Percentiles rank a stretch among this genome's conserved stretches.
Evolutionary conservation across 2,888 invertebrate genomes (phyloP).

Genomic region (Tortricodes alternella): DNA sequence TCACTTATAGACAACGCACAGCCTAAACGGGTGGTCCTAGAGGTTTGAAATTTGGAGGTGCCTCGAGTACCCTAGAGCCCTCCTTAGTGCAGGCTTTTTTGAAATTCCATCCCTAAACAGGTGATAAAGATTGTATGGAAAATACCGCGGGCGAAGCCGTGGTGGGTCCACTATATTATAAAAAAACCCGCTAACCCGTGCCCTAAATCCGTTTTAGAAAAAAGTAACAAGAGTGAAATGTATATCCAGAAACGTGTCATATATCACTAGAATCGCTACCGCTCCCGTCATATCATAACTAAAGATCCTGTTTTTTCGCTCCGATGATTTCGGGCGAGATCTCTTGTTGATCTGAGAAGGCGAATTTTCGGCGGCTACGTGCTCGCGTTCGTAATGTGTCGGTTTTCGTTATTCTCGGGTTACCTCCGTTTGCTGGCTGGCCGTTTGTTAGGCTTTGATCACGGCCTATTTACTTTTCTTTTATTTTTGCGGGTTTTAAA

Average conservation of each 20-base stretch:
- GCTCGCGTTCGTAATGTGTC: constrained; percentile 40
- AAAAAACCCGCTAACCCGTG: too few relatives aligned
- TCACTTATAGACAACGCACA: too few relatives aligned
- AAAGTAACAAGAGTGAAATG: not conserved
- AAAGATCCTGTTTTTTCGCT: constrained; percentile 61
- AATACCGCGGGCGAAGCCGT: too few relatives aligned
- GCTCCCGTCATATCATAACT: constrained; percentile 17
- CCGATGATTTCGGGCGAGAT: constrained; percentile 73
- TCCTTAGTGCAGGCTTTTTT: too few relatives aligned
- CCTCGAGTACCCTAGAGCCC: too few relatives aligned
- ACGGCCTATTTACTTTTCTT: constrained; percentile 41
- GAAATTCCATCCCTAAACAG: too few relatives aligned
- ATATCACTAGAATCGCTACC: not conserved
- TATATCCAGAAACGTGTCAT: not conserved
- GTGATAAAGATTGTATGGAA: too few relatives aligned
- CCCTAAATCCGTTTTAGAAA: too few relatives aligned
- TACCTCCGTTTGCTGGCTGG: constrained; percentile 46
- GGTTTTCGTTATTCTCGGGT: constrained; percentile 23
- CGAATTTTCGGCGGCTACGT: constrained; percentile 74
- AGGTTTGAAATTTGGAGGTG: too few relatives aligned
- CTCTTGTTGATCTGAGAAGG: constrained; percentile 77
- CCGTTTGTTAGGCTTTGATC: constrained; percentile 45
- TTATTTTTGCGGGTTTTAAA: constrained; percentile 13
- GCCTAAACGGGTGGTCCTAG: too few relatives aligned
- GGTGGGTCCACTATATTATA: too few relatives aligned